Evolutionary conservation across 1,140 invertebrate species (phyloP).

Genomic region (Hydropsyche tenuis): DNA sequence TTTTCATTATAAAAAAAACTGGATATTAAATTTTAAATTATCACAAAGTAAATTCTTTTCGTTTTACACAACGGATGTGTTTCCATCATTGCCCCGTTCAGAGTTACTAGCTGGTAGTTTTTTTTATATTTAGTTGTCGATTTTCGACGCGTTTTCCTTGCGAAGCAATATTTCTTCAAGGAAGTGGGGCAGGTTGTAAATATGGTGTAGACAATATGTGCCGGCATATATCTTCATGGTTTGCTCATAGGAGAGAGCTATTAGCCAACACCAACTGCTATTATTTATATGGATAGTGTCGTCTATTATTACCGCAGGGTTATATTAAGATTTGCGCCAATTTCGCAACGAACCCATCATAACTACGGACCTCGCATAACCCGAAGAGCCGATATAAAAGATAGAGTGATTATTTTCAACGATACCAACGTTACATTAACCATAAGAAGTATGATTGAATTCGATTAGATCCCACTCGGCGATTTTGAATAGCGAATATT

Average conservation of each 20-base stretch:
- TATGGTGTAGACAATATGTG: conserved; percentile 40
- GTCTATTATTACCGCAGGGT: conserved; percentile 18
- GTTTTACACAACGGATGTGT: no score
- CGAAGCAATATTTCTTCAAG: conserved; percentile 5
- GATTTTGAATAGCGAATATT: no score
- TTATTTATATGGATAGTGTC: conserved; percentile 35
- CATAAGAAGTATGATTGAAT: no score
- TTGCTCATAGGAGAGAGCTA: conserved; percentile 27
- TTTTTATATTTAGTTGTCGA: conserved; percentile 19
- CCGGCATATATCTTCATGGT: conserved; percentile 39
- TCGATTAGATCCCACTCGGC: no score
- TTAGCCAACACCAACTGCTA: conserved; percentile 27
- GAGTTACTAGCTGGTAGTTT: not conserved
- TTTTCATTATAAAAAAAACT: no score
- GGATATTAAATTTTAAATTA: no score
- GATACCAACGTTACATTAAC: no score
- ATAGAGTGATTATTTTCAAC: no score
- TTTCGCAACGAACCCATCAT: no score
- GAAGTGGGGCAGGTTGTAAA: conserved; percentile 30
- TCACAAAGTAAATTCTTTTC: no score
- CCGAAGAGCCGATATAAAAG: no score
- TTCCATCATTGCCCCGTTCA: not conserved
- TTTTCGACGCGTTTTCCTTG: conserved; percentile 21
- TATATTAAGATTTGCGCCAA: not conserved
- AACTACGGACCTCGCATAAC: no score